Evolutionary conservation across 2,797 vertebrate species (phyloP).

Genomic region (Etheostoma nigrum): DNA sequence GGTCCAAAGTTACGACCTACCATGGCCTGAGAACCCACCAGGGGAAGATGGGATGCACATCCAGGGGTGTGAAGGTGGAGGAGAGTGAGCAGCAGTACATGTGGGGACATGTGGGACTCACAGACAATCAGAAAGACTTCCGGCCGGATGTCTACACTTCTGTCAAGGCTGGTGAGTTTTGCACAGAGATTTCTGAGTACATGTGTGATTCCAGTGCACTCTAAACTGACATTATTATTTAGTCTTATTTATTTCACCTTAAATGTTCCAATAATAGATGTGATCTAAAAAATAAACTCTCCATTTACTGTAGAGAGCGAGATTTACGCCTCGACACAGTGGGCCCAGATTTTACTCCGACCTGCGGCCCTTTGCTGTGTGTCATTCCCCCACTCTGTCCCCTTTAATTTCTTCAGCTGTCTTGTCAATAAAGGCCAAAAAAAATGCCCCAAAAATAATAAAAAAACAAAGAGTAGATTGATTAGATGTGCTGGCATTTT

Average conservation of each 20-base stretch:
- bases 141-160: no score
- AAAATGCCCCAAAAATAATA: not conserved
- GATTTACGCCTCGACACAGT: no score
- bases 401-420: no score
- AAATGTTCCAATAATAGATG: not conserved
- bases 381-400: no score
- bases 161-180: not conserved
- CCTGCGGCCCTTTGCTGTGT: no score
- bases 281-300: no score
- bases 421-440: not conserved
- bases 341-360: no score
- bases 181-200: not conserved
- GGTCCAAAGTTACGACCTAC: not conserved
- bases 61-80: not conserved
- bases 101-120: no score
- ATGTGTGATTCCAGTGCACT: not conserved
- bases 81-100: not conserved
- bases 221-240: no score
- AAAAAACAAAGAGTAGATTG: not conserved
- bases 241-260: no score
- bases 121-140: no score
- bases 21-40: not conserved
- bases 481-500: not conserved
- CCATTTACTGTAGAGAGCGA: no score
- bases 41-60: not conserved